Base-by-base conservation (phyloP, 2,113 vertebrate species). In the Catharus fuscescens region DNA sequence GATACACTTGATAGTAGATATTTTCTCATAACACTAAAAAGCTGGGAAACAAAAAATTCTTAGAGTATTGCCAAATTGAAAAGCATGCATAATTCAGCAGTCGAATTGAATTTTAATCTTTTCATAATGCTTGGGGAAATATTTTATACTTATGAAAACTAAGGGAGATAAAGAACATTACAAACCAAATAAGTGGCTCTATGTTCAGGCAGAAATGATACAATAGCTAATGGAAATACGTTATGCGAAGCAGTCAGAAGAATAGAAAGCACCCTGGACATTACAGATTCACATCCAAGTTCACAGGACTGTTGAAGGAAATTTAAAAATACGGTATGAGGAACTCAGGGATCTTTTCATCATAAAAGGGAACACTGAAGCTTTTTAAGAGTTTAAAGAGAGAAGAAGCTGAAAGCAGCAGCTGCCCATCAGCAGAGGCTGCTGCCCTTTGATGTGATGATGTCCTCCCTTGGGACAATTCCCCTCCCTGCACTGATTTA, bases 41-140 rank as follows among this genome's bases (percentile, higher is more conserved):
- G 14, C 50, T 24, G 4, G 31, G 48, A 88, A 92, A 91, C 92
- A 95, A 95, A 79, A 86, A 73, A 31, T 11, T 65, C 31, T 62
- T 42, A 80, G 44, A 95, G 50, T 94, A 94, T 79, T 92, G 59
- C 78, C 67, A 94, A 96, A 95, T 76, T 82, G 86, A 96, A 97
- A 97, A 17, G 38, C 88, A 97, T 96, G 76, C 78, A 97, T 96
- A 97, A 97, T 97, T 98, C 96, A 97, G 93, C 38, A 71, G 36
- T 95, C 53, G 92, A 82, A 96, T 84, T 90, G 92, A 97, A 91
- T 96, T 70, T 77, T 97, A 95, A 97, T 97, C 72, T 96, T 89
- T 86, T 95, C 88, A 92, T 76, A 95, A 93, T 94, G 79, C 94
- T 96, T 96, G 64, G 15, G 76, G 90, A 97, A 97, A 94, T 93